Conservation (phyloP, 2,797 vertebrate genomes). For the Sebastes diaconus region DNA sequence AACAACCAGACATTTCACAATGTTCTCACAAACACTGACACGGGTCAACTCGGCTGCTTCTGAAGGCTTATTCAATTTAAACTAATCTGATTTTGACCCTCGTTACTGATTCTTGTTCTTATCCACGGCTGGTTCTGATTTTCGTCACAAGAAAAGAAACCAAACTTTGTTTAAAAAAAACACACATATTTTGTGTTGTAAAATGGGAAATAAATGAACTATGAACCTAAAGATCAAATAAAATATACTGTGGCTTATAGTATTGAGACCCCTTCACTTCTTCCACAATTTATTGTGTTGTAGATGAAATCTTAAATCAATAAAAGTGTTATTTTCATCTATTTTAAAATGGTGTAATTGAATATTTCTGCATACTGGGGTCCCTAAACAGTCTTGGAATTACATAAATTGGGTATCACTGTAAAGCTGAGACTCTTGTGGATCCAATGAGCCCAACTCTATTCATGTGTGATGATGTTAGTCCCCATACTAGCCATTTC, state of each 20-base stretch:
- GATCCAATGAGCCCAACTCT: too few species aligned
- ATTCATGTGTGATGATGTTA: too few species aligned
- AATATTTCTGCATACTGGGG: too few species aligned
- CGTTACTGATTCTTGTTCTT: background rate
- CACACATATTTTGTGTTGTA: background rate
- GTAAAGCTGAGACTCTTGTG: too few species aligned
- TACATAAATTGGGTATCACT: too few species aligned
- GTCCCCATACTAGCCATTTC: too few species aligned
- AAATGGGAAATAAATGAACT: background rate
- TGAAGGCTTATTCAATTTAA: background rate
- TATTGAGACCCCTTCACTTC: too few species aligned
- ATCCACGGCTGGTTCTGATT: background rate
- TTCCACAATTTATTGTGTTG: too few species aligned
- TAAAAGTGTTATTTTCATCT: too few species aligned
- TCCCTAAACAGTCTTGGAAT: too few species aligned
- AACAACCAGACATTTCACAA: background rate
- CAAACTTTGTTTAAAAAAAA: background rate
- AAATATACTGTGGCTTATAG: too few species aligned
- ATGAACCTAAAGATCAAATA: background rate
- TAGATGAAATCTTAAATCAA: background rate
- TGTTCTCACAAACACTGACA: background rate
- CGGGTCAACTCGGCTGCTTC: background rate
- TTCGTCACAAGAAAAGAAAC: background rate
- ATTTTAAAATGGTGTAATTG: too few species aligned
- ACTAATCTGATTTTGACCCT: background rate